Base-by-base conservation (phyloP, 1,140 invertebrate genomes). In the Drosophila repleta region DNA sequence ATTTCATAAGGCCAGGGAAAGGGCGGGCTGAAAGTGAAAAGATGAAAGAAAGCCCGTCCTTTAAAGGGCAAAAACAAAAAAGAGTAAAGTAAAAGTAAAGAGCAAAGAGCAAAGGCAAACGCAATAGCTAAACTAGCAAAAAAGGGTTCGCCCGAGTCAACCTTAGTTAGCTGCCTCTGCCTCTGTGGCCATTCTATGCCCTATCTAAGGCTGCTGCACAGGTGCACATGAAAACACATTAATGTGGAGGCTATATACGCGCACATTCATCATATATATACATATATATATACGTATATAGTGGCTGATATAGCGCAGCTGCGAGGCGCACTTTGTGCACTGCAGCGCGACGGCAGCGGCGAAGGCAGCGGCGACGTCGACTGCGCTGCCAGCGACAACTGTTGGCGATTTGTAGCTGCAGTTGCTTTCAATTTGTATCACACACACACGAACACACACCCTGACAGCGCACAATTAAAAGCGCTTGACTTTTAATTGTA, bases 401-500 rank as follows among this genome's bases (percentile, higher is more conserved):
- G 82, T 72, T 72, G 74, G 51, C 82, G 72, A 82, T 87, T 85
- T 87, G 78, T 78, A 78, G 81, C 51, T 75, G 58, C 69, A 68
- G 65, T 57, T 49, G 62, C 65, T 63, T 71, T 74, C 69, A 74
- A 76, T 76, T 76, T 76, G 70, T 73, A 62, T 79, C 51, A 48
- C 52, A 70, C 24, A 45, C 58, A 35, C 39, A 29, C 5, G 48
- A 18, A 62, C 13, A 62, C 45, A 62, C 49, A 53, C 64, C 65
- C 46, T 29, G 55, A 73, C 45, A 67, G 60, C 29, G 67, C 48
- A 55, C 81, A 81, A 85, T 87, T 85, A 82, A 85, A 72, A 76
- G 62, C 83, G 76, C 85, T 72, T 87, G 79, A 87, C 78, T 80
- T 85, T 87, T 85, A 79, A 85, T 85, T 88, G 82, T 85, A 87